Conservation (phyloP, 2,113 vertebrate species). For the Kryptolebias marmoratus region DNA sequence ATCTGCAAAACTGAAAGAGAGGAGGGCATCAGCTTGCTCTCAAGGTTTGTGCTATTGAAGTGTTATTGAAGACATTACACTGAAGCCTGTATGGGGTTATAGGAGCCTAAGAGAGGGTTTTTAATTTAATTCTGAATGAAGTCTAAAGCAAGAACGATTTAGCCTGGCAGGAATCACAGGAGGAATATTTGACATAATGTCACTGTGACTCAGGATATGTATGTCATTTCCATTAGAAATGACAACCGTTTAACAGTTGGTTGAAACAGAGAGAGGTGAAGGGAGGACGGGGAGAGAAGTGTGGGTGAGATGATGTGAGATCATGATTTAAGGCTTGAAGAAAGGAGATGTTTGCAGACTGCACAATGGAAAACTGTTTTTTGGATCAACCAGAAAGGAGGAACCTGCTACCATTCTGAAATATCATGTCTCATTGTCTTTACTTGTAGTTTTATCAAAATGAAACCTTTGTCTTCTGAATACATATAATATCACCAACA, state of each 20-base stretch:
- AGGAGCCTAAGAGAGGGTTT: constrained; percentile 42
- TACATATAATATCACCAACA: background rate
- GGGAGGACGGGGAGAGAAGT: background rate
- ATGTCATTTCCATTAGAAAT: constrained; percentile 64
- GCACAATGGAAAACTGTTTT: constrained; percentile 31
- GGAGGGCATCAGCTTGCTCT: constrained; percentile 25
- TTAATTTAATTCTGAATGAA: constrained; percentile 63
- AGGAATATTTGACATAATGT: constrained; percentile 70
- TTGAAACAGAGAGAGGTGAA: constrained; percentile 22
- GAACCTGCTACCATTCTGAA: constrained; percentile 12
- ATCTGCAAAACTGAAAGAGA: constrained; percentile 32
- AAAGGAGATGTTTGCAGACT: constrained; percentile 32
- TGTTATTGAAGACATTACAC: constrained; percentile 57
- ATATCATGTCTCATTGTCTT: constrained; percentile 33
- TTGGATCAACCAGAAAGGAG: constrained; percentile 27
- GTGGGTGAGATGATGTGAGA: constrained; percentile 36
- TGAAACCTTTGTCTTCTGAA: constrained; percentile 1
- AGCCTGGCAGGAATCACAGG: constrained; percentile 58
- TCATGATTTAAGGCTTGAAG: constrained; percentile 30
- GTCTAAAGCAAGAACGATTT: constrained; percentile 46
- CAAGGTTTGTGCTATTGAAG: constrained; percentile 26
- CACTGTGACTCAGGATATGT: constrained; percentile 67
- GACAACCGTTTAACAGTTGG: constrained; percentile 52
- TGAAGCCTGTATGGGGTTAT: constrained; percentile 45
- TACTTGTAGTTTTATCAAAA: constrained; percentile 35